A percentile compares a stretch with the other conserved stretches of the same genome.
Evolutionary conservation across 2,797 vertebrate species (phyloP).

Genomic region (Pygocentrus nattereri): DNA sequence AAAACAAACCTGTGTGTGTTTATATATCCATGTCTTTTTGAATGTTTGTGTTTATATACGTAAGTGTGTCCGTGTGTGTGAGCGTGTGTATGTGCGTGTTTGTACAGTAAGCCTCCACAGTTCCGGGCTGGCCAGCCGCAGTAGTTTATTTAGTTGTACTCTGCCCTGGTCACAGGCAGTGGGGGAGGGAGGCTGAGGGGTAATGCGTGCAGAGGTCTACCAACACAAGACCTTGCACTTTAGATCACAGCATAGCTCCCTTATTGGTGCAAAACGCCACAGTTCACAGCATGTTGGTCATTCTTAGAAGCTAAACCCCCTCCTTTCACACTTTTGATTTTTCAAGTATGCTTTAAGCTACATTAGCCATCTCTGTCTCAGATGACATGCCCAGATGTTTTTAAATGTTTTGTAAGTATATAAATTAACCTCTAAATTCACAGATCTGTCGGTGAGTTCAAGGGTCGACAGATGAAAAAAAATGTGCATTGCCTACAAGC

Average conservation of each 20-base stretch:
- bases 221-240: conserved; percentile 49
- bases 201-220: conserved; percentile 38
- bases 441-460: background rate
- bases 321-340: conserved; percentile 1
- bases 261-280: conserved; percentile 27
- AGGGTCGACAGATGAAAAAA: background rate
- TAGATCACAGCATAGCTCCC: conserved; percentile 42
- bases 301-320: conserved; percentile 10
- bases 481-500: too few relatives aligned
- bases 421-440: background rate
- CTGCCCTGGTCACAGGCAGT: conserved; percentile 52
- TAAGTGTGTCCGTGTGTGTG: conserved; percentile 16
- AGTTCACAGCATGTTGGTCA: conserved; percentile 18
- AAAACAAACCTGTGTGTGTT: conserved; percentile 26
- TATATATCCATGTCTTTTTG: background rate
- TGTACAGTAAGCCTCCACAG: conserved; percentile 53
- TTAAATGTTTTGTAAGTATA: background rate
- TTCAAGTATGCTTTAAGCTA: background rate
- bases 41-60: conserved; percentile 39
- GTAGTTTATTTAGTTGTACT: conserved; percentile 57
- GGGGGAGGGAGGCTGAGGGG: conserved; percentile 33
- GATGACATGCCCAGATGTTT: background rate
- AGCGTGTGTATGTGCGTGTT: conserved; percentile 35
- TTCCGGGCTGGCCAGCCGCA: conserved; percentile 51
- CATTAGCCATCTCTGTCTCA: background rate